Conservation (phyloP, 2,113 vertebrate genomes). For the Melozone crissalis region DNA sequence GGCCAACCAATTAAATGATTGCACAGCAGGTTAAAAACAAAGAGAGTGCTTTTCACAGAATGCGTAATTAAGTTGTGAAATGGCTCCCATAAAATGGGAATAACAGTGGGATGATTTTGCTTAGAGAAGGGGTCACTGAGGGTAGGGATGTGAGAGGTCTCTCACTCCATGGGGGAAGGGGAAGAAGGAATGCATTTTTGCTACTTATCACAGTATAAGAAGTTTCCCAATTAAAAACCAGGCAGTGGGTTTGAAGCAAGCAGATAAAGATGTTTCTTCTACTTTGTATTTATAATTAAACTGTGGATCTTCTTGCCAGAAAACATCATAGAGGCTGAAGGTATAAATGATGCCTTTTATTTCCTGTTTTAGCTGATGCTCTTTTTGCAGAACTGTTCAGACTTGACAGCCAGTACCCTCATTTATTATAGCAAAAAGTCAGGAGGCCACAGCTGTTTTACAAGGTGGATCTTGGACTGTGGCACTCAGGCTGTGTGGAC, state of each 20-base stretch:
- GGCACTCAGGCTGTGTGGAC: neutral
- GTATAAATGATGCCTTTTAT: conserved; percentile 15
- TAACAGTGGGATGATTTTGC: conserved; percentile 20
- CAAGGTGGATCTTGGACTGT: neutral
- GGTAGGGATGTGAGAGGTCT: conserved; percentile 22
- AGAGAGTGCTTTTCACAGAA: conserved; percentile 55
- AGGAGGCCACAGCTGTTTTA: neutral
- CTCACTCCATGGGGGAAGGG: neutral
- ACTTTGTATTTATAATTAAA: conserved; percentile 49
- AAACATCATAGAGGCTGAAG: neutral
- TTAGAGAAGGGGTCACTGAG: neutral
- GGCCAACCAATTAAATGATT: conserved; percentile 67
- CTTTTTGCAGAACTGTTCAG: neutral
- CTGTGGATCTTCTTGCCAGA: conserved; percentile 38
- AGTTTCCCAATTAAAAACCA: conserved; percentile 44
- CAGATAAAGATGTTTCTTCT: conserved; percentile 27
- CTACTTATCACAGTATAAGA: neutral
- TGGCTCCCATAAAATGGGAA: conserved; percentile 58
- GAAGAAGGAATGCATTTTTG: neutral
- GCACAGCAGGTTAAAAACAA: conserved; percentile 56
- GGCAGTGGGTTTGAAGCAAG: neutral
- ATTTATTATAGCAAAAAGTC: neutral
- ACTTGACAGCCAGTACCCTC: neutral
- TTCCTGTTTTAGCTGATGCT: neutral
- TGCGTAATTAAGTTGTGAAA: conserved; percentile 63